Evolutionary conservation across 1,140 invertebrate genomes (phyloP).

Genomic region (Megalonaias nervosa): DNA sequence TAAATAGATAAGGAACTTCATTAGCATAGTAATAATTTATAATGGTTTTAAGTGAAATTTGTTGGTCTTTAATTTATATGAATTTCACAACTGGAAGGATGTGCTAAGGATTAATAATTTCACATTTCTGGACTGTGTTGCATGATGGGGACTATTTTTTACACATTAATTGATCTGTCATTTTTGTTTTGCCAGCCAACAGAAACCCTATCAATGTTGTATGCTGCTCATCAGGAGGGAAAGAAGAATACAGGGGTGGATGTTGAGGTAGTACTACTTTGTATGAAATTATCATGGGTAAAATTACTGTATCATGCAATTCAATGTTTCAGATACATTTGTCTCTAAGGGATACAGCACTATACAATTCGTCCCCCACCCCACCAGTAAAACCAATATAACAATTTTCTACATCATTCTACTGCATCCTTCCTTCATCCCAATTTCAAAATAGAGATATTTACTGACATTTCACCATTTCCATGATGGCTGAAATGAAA

Average conservation of each 20-base stretch:
- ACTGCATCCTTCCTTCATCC: background rate
- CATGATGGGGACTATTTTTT: background rate
- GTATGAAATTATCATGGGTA: background rate
- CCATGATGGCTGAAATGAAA: no score
- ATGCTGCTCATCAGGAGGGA: slow-evolving; percentile 92
- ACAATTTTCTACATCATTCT: background rate
- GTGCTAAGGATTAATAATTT: no score
- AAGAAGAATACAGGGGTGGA: slow-evolving; percentile 89
- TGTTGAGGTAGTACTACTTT: slow-evolving; percentile 80
- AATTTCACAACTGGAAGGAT: no score
- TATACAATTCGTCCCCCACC: background rate
- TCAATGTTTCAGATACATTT: background rate
- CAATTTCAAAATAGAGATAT: background rate
- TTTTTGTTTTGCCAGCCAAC: slow-evolving; percentile 74
- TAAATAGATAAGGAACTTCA: no score
- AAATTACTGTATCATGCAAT: background rate
- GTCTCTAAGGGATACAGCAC: no score
- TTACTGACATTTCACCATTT: background rate
- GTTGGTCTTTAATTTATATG: no score
- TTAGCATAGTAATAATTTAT: no score
- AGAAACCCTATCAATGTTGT: slow-evolving; percentile 91
- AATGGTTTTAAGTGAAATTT: no score
- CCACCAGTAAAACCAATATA: background rate
- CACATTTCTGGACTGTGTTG: no score
- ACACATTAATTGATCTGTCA: background rate